Evolutionary conservation across 2,888 invertebrate species (phyloP).

Genomic region (Drosophila falleni): DNA sequence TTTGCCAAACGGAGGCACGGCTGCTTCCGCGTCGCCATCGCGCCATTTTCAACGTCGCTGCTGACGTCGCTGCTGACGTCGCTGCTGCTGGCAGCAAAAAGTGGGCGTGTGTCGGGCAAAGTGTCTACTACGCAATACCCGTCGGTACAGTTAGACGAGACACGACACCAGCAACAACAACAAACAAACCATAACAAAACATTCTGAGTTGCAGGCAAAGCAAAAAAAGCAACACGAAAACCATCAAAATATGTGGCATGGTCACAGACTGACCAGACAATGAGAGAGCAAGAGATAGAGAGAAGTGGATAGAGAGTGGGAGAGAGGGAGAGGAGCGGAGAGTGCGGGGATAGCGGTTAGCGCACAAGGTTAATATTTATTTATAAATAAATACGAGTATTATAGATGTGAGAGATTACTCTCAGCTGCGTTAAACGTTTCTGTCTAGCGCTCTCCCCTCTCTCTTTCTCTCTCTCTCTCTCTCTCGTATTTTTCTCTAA

Average conservation of each 20-base stretch:
- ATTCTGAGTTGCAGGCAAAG: conserved; percentile 26
- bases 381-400: conserved; percentile 62
- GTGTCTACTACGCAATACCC: conserved; percentile 62
- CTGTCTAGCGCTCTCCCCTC: conserved; percentile 1
- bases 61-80: conserved; percentile 42
- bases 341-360: not conserved
- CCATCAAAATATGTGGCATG: conserved; percentile 41
- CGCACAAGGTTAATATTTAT: conserved; percentile 71
- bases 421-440: conserved; percentile 6
- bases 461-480: not conserved
- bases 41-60: conserved; percentile 33
- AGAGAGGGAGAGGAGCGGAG: not conserved
- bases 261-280: conserved; percentile 32
- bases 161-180: conserved; percentile 35
- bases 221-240: not conserved
- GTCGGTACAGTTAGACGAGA: conserved; percentile 63
- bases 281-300: not conserved
- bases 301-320: not conserved
- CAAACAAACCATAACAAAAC: conserved; percentile 29
- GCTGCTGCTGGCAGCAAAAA: conserved; percentile 48
- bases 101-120: conserved; percentile 63
- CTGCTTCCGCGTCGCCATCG: conserved; percentile 60
- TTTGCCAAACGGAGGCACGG: conserved; percentile 53
- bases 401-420: conserved; percentile 43
- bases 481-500: not conserved